A percentile compares a stretch with the other conserved stretches of the same genome.
phyloP scores from a whole-genome alignment of 1,140 invertebrate genomes.

The Chymomyza costata region DNA sequence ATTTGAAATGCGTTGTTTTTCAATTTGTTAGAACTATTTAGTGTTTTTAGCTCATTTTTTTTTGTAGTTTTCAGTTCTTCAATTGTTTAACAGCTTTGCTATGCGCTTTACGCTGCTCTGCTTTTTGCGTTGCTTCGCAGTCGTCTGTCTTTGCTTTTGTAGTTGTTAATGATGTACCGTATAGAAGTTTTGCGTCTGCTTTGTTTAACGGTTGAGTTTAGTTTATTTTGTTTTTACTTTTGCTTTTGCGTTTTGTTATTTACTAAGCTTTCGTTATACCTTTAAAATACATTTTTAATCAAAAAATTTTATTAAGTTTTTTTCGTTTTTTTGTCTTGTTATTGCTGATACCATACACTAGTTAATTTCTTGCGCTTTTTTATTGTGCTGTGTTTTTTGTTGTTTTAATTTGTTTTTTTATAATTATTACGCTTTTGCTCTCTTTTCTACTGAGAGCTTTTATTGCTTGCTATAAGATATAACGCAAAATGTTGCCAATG shows the following conservation, averaged over 20 bases:
- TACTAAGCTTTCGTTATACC: constrained; percentile 67
- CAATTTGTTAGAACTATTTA: constrained; percentile 4
- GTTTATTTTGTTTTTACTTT: constrained; percentile 18
- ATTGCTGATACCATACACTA: constrained; percentile 8
- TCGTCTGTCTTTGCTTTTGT: constrained; percentile 22
- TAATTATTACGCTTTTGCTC: constrained; percentile 23
- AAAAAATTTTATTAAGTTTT: constrained; percentile 54
- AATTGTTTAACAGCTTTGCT: too few relatives aligned
- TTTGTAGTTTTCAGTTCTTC: constrained; percentile 50
- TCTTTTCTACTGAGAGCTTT: constrained; percentile 8
- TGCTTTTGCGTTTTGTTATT: constrained; percentile 30
- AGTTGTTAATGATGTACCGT: constrained; percentile 40
- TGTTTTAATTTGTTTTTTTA: constrained; percentile 18
- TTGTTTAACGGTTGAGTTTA: constrained; percentile 27
- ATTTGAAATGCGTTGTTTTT: too few relatives aligned
- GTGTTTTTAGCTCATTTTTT: constrained; percentile 21
- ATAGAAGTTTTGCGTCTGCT: too few relatives aligned
- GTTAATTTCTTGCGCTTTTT: not conserved
- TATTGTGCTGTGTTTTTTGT: constrained; percentile 4
- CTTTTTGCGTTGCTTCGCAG: constrained; percentile 21
- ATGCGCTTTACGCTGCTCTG: too few relatives aligned
- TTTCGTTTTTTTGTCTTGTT: constrained; percentile 12
- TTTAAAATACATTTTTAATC: constrained; percentile 68
- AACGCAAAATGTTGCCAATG: constrained; percentile 8
- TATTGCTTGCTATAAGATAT: constrained; percentile 8